A percentile compares a stretch with the other conserved stretches of the same genome.
These are phyloP conservation scores for Drosophila mercatorum DNA, from an alignment of 2,888 invertebrate genomes.

Conservation along the genomic window DNA sequence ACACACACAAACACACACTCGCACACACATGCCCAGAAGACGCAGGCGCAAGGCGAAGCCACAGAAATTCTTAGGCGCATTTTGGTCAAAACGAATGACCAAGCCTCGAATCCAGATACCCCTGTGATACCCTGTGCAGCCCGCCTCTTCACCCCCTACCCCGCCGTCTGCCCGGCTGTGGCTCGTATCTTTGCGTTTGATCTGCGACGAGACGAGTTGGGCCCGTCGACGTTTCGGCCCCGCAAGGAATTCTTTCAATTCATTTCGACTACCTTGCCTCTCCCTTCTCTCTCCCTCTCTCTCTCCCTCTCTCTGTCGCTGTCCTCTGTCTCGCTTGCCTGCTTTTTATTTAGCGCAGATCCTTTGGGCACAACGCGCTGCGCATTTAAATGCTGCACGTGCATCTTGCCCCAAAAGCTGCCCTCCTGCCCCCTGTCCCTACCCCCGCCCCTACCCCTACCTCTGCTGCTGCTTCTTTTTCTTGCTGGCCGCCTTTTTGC, in stretches of 20 bases:
- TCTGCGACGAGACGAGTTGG: slow-evolving; percentile 53
- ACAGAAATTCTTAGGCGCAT: slow-evolving; percentile 66
- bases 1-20: slow-evolving; percentile 43
- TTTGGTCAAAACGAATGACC: slow-evolving; percentile 52
- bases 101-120: slow-evolving; percentile 10
- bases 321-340: background rate
- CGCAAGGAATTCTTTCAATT: slow-evolving; percentile 78
- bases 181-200: slow-evolving; percentile 68
- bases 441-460: background rate
- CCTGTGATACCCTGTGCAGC: background rate
- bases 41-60: slow-evolving; percentile 52
- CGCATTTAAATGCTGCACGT: slow-evolving; percentile 78
- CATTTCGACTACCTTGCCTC: slow-evolving; percentile 50
- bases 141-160: background rate
- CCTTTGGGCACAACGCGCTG: slow-evolving; percentile 75
- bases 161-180: slow-evolving; percentile 22
- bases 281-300: background rate
- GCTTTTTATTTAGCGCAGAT: slow-evolving; percentile 64
- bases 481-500: slow-evolving; percentile 35
- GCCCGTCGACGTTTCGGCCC: slow-evolving; percentile 68
- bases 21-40: background rate
- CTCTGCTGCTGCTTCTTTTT: background rate
- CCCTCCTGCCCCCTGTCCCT: background rate
- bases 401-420: slow-evolving; percentile 46
- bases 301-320: background rate